Conservation (phyloP, 2,888 invertebrate genomes). For the Drosophila histrio region DNA sequence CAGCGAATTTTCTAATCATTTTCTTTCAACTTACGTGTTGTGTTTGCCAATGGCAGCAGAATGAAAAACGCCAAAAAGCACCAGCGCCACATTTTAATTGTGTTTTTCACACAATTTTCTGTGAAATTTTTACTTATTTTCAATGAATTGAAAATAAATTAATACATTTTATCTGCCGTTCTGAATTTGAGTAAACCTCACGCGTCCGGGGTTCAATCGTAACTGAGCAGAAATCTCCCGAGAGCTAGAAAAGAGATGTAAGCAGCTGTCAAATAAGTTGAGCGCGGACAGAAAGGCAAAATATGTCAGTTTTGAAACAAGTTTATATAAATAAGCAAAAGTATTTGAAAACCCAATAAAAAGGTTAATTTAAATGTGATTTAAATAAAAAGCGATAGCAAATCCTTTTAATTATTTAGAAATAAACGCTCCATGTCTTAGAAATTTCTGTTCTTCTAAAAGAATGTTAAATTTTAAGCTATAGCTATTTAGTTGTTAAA, state of each 20-base stretch:
- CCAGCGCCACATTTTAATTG: slow-evolving; percentile 63
- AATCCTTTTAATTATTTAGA: too few species aligned
- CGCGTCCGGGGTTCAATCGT: slow-evolving; percentile 26
- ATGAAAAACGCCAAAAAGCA: slow-evolving; percentile 59
- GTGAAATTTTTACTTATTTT: slow-evolving; percentile 3
- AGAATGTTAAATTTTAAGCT: too few species aligned
- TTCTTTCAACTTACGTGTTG: slow-evolving; percentile 70
- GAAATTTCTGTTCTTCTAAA: too few species aligned
- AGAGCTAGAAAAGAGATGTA: slow-evolving; percentile 3
- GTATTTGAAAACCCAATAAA: too few species aligned
- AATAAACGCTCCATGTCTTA: too few species aligned
- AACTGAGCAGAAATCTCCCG: slow-evolving; percentile 45
- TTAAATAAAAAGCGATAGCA: too few species aligned
- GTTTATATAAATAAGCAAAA: too few species aligned
- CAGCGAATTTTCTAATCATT: slow-evolving; percentile 15
- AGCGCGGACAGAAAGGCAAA: background rate
- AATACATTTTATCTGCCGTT: slow-evolving; percentile 22
- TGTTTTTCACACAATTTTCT: background rate
- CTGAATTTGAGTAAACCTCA: slow-evolving; percentile 29
- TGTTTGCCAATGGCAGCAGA: slow-evolving; percentile 60
- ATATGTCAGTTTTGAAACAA: background rate
- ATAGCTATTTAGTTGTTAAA: too few species aligned
- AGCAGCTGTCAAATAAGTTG: background rate
- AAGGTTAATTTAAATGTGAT: too few species aligned
- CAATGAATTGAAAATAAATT: background rate